Percentiles rank a stretch among this genome's conserved stretches.
Evolutionary conservation across 2,797 vertebrate species (phyloP).

Genomic region (Varecia variegata): DNA sequence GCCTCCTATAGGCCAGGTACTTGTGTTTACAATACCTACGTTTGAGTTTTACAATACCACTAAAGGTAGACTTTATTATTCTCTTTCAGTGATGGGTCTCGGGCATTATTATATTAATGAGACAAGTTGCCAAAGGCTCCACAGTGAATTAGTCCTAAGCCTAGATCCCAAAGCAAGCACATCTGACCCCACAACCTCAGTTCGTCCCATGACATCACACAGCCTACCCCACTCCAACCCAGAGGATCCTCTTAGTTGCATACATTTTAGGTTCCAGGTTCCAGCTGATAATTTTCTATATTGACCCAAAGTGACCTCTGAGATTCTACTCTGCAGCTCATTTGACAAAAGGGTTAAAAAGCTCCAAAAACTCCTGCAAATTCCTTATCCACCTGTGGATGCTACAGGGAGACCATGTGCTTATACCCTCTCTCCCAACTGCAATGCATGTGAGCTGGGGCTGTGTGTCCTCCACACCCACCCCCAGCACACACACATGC

Average conservation of each 20-base stretch:
- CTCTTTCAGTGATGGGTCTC: background rate
- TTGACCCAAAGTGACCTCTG: background rate
- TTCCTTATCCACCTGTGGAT: background rate
- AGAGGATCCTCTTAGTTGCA: background rate
- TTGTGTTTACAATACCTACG: background rate
- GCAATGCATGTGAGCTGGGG: background rate
- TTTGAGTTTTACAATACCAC: background rate
- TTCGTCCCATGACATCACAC: background rate
- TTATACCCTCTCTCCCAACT: background rate
- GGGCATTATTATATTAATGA: background rate
- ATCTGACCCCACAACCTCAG: background rate
- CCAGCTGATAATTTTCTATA: background rate
- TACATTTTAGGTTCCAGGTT: background rate
- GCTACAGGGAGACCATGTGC: background rate
- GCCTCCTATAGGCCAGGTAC: background rate
- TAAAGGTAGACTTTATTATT: background rate
- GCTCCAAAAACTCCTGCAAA: background rate
- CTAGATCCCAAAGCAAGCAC: background rate
- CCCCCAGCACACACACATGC: too few relatives aligned
- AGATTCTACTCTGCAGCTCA: background rate
- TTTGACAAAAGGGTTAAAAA: background rate
- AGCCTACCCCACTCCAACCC: background rate
- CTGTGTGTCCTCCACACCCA: background rate
- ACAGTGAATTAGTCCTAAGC: background rate
- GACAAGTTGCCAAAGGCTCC: background rate